Conservation (phyloP, 2,113 vertebrate species). For the Ciconia boyciana region DNA sequence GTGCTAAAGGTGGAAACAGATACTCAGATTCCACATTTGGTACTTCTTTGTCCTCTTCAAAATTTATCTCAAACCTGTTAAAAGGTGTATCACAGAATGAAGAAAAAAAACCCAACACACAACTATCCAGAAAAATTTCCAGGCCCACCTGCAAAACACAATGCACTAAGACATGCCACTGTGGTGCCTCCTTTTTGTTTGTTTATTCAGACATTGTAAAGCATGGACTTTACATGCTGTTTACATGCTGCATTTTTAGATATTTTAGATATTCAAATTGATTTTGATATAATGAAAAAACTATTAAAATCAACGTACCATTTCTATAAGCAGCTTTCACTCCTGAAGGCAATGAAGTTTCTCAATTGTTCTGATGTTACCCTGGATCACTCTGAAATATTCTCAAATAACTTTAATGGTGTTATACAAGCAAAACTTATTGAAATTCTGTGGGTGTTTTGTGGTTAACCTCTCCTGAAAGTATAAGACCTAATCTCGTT, state of each 20-base stretch:
- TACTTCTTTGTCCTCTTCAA: not conserved
- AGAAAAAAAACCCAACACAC: not conserved
- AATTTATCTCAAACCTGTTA: not conserved
- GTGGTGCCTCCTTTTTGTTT: not conserved
- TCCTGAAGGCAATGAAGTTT: not conserved
- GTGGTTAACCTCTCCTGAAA: not conserved
- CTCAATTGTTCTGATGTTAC: not conserved
- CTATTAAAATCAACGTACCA: not conserved
- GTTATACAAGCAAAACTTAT: not conserved
- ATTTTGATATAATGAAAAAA: not conserved
- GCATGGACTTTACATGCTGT: not conserved
- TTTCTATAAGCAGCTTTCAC: not conserved
- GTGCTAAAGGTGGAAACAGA: not conserved
- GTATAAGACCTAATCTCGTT: not conserved
- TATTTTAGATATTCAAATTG: not conserved
- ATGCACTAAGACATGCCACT: not conserved
- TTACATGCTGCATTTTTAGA: not conserved
- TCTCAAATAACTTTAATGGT: not conserved
- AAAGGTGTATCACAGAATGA: not conserved
- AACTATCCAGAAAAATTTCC: not conserved
- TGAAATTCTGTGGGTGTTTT: not conserved
- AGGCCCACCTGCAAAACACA: not conserved
- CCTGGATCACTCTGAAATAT: not conserved
- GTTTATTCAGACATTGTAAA: not conserved
- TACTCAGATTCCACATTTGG: fast-evolving